A percentile compares a stretch with the other conserved stretches of the same genome.
phyloP scores from a whole-genome alignment of 2,113 vertebrate species.

The Sporophila hypoxantha region DNA sequence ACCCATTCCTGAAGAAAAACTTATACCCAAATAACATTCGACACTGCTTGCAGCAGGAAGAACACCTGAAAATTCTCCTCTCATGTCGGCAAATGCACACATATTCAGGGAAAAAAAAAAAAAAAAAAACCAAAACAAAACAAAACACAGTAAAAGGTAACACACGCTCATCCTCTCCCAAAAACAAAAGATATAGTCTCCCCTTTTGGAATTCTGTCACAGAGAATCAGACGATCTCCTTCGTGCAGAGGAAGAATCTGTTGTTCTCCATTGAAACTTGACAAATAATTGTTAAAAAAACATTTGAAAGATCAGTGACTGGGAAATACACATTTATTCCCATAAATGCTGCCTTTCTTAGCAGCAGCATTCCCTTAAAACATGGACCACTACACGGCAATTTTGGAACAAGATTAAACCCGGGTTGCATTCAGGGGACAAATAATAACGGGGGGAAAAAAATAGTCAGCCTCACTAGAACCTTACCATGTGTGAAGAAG shows the following conservation, averaged over 20 bases:
- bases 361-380: neutral
- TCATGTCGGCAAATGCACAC: neutral
- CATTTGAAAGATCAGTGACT: neutral
- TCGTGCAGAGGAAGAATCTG: neutral
- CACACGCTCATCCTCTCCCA: neutral
- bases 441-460: neutral
- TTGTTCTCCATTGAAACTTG: neutral
- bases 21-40: neutral
- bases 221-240: rapidly evolving
- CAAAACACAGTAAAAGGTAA: neutral
- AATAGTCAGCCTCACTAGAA: neutral
- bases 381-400: neutral
- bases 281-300: neutral
- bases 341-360: neutral
- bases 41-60: neutral
- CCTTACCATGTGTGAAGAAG: neutral
- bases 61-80: neutral
- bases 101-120: neutral
- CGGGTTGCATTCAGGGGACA: neutral
- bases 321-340: too few relatives aligned
- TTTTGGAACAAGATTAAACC: neutral
- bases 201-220: rapidly evolving
- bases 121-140: too few relatives aligned
- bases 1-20: neutral
- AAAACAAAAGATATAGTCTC: neutral